These are phyloP conservation scores for Pyrgilauda ruficollis DNA, from an alignment of 2,113 vertebrate genomes.

Conservation along the genomic window DNA sequence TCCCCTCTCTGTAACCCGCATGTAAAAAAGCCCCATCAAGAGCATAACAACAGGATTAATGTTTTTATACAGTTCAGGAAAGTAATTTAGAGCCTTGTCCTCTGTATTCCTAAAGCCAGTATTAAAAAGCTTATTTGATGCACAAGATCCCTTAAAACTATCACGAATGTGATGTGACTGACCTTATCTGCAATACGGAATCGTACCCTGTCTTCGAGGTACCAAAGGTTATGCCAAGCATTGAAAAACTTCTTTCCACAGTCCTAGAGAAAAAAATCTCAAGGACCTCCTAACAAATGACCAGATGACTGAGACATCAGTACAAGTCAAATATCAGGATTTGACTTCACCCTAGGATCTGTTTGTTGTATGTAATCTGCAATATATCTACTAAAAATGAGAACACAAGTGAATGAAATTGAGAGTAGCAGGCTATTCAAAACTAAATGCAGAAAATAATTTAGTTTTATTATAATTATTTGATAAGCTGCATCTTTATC, in stretches of 20 bases:
- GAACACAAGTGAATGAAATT: background rate
- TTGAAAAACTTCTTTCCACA: background rate
- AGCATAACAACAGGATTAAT: background rate
- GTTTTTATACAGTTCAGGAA: background rate
- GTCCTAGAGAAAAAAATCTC: background rate
- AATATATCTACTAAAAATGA: constrained; percentile 4
- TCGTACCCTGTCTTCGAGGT: background rate
- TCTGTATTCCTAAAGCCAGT: background rate
- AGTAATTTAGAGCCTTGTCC: background rate
- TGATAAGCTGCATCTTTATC: background rate
- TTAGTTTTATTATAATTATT: background rate
- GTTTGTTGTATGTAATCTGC: background rate
- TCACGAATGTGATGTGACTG: background rate
- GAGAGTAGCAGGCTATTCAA: background rate
- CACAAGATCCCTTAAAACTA: background rate
- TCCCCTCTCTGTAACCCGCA: background rate
- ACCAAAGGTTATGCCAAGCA: background rate
- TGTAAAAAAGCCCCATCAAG: background rate
- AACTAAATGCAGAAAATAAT: background rate
- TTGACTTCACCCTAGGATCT: background rate
- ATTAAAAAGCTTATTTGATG: background rate
- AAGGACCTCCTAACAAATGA: background rate
- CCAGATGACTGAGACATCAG: background rate
- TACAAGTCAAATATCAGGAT: background rate
- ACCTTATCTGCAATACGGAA: background rate